A percentile compares a stretch with the other conserved stretches of the same genome.
These are phyloP conservation scores for Macrotrachela quadricornifera DNA, from an alignment of 1,140 invertebrate species.

Conservation along the genomic window DNA sequence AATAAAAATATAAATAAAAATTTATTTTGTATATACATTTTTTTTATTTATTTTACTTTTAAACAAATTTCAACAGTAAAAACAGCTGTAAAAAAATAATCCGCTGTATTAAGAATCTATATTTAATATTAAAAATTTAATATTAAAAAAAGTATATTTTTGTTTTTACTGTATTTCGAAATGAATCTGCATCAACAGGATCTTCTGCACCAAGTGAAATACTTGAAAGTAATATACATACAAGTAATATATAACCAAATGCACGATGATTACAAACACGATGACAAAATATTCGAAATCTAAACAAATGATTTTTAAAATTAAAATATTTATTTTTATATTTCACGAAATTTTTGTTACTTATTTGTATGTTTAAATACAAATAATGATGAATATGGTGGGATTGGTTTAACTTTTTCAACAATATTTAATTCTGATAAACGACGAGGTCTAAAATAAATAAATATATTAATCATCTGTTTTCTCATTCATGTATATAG, in stretches of 20 bases:
- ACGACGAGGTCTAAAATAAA: too few species aligned
- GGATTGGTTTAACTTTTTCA: constrained; percentile 69
- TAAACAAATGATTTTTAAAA: too few species aligned
- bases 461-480: too few species aligned
- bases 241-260: constrained; percentile 83
- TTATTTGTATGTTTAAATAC: constrained; percentile 79
- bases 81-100: constrained; percentile 91
- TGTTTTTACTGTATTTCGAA: constrained; percentile 44
- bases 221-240: constrained; percentile 91
- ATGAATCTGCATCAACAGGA: constrained; percentile 55
- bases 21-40: constrained; percentile 41
- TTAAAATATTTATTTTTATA: too few species aligned
- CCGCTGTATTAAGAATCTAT: constrained; percentile 81
- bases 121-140: constrained; percentile 17
- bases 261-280: constrained; percentile 81
- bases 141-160: background rate
- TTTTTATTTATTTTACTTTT: constrained; percentile 38
- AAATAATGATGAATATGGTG: constrained; percentile 79
- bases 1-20: background rate
- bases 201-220: constrained; percentile 94
- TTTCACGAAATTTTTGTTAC: too few species aligned
- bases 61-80: constrained; percentile 92
- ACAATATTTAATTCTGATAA: too few species aligned
- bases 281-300: constrained; percentile 84
- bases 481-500: too few species aligned